Base-by-base conservation (phyloP, 2,113 vertebrate genomes). In the Fulica atra region DNA sequence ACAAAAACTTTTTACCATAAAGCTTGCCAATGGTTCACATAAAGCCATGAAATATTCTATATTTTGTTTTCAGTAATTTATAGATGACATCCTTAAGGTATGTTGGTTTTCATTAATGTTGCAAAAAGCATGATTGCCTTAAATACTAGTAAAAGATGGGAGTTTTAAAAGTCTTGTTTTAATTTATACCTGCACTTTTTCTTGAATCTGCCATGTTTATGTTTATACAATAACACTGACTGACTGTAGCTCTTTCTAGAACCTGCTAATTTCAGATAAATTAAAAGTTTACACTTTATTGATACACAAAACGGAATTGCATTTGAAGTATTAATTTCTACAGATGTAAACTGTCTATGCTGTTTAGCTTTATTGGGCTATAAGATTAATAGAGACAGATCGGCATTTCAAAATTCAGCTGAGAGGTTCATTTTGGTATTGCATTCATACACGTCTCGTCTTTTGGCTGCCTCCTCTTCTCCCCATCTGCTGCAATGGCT, bases 401-500 rank as follows among this genome's bases (percentile, higher is more conserved):
- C 54, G 54, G 95, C 78, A 50, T 93, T 88, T 80, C 33, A 6
- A 56, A 81, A 87, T 73, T 91, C 89, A 83, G 68, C 68, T 53
- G 79, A 90, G 96, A 95, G 77, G 29, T 72, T 25, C 80, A 50
- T 73, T 78, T 84, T 20, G 4, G 80, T 69, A 68, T 16, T 95
- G 81, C 76, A 90, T 86, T 95, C 93, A 86, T 94, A 78, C 44
- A 29, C 16, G 31, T 35, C 96, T 96, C 7, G 11, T 90, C 92
- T 97, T 90, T 96, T 97, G 96, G 96, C 96, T 96, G 96, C 81
- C 57, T 96, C 42, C 88, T 68, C n/a, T 64, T 21, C 42, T 78
- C 60, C 68, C 98, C 96, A 97, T 98, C 97, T 98, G 97, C 91
- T 92, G 84, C 80, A 14, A 59, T 96, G 97, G 97, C 96, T 56